Base-by-base conservation (phyloP, 2,113 vertebrate genomes). In the Spea bombifrons region DNA sequence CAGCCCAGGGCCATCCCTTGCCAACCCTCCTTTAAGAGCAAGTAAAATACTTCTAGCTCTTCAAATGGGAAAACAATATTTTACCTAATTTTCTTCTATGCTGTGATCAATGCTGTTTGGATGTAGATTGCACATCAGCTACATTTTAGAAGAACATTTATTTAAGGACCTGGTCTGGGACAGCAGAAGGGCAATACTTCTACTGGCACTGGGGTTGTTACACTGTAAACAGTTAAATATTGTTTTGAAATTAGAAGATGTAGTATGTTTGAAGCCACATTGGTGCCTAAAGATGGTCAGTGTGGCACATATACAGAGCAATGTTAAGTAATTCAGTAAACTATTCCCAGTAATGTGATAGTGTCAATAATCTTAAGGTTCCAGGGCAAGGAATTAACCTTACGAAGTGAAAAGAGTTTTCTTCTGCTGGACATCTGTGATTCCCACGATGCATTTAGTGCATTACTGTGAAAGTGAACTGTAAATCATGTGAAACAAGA, bases 191-290 rank as follows among this genome's bases (percentile, higher is more conserved):
- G 72, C 71, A 73, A 5, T 8, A 46, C 5, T 63, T 5, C 71
- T 8, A 48, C 61, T 73, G 55, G 57, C 57, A 49, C 44, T 74
- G 72, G 48, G 72, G 72, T 74, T 74, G 30, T 30, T 30, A 30
- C 2, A 2, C 30, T 2, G 30, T 30, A 30, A 30, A 30, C 30
- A 30, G 30, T 30, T 30, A 30, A 30, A 30, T 30, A 63, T 73
- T 63, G 57, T 5, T 63, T 63, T 8, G 15, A 59, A 73, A 73
- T 43, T 73, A 61, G 43, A 73, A 30, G 30, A 57, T 15, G 44
- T 73, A 45, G 43, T 73, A 61, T 73, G 55, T 46, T 16, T n/a
- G 15, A 8, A 72, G 57, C 70, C 70, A 72, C 70, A 72, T 72
- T 43, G 57, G 30, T 57, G 55, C 61, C 47, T 48, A 48, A 9